Base-by-base conservation (phyloP, 2,797 vertebrate genomes). In the Halcyon smyrnensis region DNA sequence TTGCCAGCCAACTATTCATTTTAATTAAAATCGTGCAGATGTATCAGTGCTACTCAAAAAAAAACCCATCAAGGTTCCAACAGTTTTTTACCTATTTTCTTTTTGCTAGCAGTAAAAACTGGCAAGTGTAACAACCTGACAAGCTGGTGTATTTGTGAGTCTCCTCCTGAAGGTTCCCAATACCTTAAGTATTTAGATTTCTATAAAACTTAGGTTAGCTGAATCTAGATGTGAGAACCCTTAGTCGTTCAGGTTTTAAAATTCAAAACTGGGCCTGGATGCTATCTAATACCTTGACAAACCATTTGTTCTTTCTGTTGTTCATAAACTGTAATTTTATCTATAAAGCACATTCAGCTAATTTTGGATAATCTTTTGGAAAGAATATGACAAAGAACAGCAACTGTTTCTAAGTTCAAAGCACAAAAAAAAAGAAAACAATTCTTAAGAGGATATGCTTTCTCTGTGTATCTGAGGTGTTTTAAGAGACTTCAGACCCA, bases 401-500 rank as follows among this genome's bases (percentile, higher is more conserved):
- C 39, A 75, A 79, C 4, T 48, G 36, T 86, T 89, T 75, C 77
- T n/a, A 84, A 89, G 36, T 57, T 87, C 32, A 92, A 87, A 32
- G 36, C 4, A 70, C 75, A 87, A 79, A 68, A 43, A 81, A 19
- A 54, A 16, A 51, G 10, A 27, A 54, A 19, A 2, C 34, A 8
- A 60, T 34, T 68, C 19, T 64, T 83, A 59, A 54, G 19, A 88
- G 24, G 17, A 45, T 28, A 37, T 23, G 6, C 21, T 48, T 95
- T 79, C 60, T 92, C 77, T 87, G 24, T 56, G 39, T 63, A 51
- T 93, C 89, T 90, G 62, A 94, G 82, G 64, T 94, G 84, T 88
- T 93, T 91, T 90, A 95, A 97, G 68, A 86, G 70, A 93, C 87
- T 93, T 95, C 89, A 96, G 87, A 89, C 36, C 41, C 90, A 87